phyloP scores from a whole-genome alignment of 2,888 invertebrate genomes.

The Sphaeridia pumilis region DNA sequence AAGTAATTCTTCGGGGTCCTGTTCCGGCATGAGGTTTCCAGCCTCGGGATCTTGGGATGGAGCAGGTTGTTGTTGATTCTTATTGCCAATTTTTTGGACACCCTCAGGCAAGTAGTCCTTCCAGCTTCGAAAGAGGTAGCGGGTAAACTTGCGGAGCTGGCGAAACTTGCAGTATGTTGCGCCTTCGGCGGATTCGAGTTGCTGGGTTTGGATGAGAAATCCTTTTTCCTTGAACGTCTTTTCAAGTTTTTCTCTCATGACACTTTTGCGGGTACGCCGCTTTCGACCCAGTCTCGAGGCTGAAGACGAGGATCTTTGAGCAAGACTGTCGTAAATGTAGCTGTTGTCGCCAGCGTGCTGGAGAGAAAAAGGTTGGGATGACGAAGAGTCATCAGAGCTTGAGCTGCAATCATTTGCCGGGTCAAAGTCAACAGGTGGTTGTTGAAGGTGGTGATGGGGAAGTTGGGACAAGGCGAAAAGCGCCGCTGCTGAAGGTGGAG shows the following conservation, averaged over 20 bases:
- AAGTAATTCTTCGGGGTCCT: no score
- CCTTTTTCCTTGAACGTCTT: conserved; percentile 88
- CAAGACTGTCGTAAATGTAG: neutral
- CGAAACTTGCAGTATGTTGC: conserved; percentile 89
- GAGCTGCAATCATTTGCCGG: no score
- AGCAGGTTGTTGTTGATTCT: neutral
- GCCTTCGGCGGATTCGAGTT: conserved; percentile 81
- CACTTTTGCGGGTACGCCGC: conserved; percentile 65
- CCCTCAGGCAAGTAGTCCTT: conserved; percentile 81
- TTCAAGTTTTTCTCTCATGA: conserved; percentile 75
- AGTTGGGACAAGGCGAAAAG: conserved; percentile 9
- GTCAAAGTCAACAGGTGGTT: conserved; percentile 3
- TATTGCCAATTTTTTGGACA: conserved; percentile 37
- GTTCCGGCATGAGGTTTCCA: neutral
- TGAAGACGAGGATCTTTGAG: neutral
- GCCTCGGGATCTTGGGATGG: neutral
- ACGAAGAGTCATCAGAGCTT: conserved; percentile 7
- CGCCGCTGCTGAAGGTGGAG: conserved; percentile 5
- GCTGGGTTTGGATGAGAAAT: conserved; percentile 84
- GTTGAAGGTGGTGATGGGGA: neutral
- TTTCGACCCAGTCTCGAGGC: conserved; percentile 46
- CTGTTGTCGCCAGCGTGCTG: neutral
- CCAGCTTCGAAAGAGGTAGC: conserved; percentile 84
- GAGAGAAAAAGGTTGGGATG: neutral
- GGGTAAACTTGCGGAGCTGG: conserved; percentile 77